Percentiles rank a stretch among this genome's conserved stretches.
These are phyloP conservation scores for Chymomyza procnemis DNA, from an alignment of 2,888 invertebrate genomes.

Conservation along the genomic window DNA sequence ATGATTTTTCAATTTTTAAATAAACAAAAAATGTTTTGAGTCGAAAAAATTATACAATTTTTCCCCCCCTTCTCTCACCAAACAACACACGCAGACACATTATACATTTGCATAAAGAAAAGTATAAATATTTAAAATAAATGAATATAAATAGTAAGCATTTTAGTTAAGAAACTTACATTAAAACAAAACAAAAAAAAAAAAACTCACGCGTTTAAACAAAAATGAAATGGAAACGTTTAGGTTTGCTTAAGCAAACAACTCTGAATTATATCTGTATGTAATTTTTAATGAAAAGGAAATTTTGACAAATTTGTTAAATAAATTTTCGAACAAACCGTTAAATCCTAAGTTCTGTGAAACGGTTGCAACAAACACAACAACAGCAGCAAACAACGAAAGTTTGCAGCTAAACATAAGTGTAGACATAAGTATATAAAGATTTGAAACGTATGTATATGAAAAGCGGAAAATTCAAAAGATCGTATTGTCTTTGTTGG, in stretches of 20 bases:
- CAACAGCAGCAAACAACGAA: conserved; percentile 25
- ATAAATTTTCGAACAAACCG: conserved; percentile 36
- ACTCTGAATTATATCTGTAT: background rate
- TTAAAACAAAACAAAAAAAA: no score
- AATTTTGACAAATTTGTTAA: conserved; percentile 44
- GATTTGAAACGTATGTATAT: conserved; percentile 52
- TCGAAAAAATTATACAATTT: background rate
- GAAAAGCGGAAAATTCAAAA: conserved; percentile 29
- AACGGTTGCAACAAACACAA: conserved; percentile 32
- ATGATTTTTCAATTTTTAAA: background rate
- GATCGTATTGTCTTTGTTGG: conserved; percentile 36
- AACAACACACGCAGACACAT: conserved; percentile 19
- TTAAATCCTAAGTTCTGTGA: conserved; percentile 68
- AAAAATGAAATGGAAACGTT: background rate
- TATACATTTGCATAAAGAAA: conserved; percentile 63
- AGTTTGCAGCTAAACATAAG: conserved; percentile 42
- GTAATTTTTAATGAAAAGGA: background rate
- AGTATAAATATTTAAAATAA: conserved; percentile 55
- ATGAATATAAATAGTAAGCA: conserved; percentile 67
- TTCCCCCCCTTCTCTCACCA: background rate
- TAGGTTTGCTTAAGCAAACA: conserved; percentile 5
- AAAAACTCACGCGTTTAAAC: conserved; percentile 35
- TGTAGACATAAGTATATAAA: conserved; percentile 65
- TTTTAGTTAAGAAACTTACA: conserved; percentile 73
- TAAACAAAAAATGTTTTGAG: conserved; percentile 1